Evolutionary conservation across 2,797 vertebrate species (phyloP).

Genomic region (Rhinoraja longicauda): DNA sequence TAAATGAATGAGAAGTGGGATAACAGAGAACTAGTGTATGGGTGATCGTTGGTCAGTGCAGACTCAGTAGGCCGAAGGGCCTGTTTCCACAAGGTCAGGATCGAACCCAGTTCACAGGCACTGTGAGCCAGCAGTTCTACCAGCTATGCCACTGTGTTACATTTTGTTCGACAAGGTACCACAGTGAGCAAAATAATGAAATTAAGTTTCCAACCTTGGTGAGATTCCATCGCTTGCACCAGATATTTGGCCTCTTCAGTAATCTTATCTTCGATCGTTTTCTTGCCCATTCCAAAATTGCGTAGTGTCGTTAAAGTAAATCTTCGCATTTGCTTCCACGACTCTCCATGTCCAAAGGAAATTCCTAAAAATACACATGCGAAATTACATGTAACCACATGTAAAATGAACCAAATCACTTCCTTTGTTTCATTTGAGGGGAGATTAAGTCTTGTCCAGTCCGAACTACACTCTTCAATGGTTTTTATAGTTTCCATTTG

Average conservation of each 20-base stretch:
- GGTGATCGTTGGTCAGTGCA: too few relatives aligned
- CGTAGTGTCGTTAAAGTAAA: slow-evolving; percentile 42
- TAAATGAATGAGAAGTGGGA: too few relatives aligned
- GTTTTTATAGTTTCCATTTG: neutral
- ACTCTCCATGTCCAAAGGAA: slow-evolving; percentile 59
- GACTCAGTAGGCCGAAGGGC: too few relatives aligned
- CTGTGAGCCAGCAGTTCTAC: too few relatives aligned
- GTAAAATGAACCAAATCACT: neutral
- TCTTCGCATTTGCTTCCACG: slow-evolving; percentile 54
- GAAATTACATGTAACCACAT: neutral
- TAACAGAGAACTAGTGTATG: too few relatives aligned
- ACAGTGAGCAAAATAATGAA: neutral
- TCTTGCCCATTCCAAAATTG: slow-evolving; percentile 36
- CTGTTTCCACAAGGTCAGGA: too few relatives aligned
- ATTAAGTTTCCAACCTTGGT: neutral
- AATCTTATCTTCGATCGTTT: slow-evolving; percentile 28
- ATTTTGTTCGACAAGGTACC: neutral
- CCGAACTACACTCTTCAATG: too few relatives aligned
- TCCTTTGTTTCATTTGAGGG: neutral
- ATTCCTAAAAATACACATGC: slow-evolving; percentile 48
- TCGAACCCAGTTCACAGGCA: too few relatives aligned
- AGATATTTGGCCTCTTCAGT: neutral
- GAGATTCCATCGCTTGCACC: neutral
- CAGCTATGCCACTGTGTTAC: too few relatives aligned
- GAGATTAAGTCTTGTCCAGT: too few relatives aligned